A percentile compares a stretch with the other conserved stretches of the same genome.
Conservation (phyloP, 2,797 vertebrate species). For the Esox masquinongy region DNA sequence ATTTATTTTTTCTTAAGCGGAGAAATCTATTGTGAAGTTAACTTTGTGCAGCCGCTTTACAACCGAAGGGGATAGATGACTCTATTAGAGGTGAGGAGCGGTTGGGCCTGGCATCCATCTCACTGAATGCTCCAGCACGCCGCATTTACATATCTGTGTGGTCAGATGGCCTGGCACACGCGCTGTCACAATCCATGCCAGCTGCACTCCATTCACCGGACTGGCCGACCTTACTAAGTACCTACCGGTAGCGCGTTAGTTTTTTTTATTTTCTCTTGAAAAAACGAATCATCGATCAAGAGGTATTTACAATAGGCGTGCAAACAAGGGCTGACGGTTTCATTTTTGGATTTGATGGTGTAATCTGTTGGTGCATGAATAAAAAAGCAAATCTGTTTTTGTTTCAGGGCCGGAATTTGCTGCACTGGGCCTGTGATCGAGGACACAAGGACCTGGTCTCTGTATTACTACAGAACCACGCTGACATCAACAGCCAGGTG, state of each 20-base stretch:
- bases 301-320: not conserved
- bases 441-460: constrained; percentile 94
- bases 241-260: not conserved
- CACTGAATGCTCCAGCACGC: constrained; percentile 1
- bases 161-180: constrained; percentile 10
- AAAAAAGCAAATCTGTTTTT: not conserved
- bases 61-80: constrained; percentile 37
- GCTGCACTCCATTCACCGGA: not conserved
- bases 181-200: not conserved
- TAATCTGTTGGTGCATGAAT: not conserved
- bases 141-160: constrained; percentile 4
- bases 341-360: not conserved
- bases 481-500: constrained; percentile 93
- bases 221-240: not conserved
- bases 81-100: constrained; percentile 24
- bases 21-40: constrained; percentile 50
- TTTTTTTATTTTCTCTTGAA: not conserved
- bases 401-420: constrained; percentile 85
- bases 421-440: constrained; percentile 96
- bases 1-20: constrained; percentile 59
- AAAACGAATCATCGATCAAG: not conserved
- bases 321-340: not conserved
- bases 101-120: constrained; percentile 24
- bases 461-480: constrained; percentile 85
- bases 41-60: constrained; percentile 42